A percentile compares a stretch with the other conserved stretches of the same genome.
Evolutionary conservation across 2,113 vertebrate genomes (phyloP).

Genomic region (Dasyornis broadbenti): DNA sequence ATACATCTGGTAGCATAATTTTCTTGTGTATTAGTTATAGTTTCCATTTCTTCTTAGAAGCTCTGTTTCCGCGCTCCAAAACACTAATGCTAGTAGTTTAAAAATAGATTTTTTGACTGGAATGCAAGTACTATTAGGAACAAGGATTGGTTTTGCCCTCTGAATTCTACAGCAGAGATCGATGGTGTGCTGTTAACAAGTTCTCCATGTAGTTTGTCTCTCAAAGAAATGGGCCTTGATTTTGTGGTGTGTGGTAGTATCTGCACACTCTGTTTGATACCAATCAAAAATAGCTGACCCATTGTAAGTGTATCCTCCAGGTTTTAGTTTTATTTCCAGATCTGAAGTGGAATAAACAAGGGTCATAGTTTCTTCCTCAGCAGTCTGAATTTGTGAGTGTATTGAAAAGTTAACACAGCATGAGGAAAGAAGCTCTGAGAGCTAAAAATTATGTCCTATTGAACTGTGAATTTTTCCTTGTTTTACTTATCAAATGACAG

Average conservation of each 20-base stretch:
- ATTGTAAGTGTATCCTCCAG: background rate
- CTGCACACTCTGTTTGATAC: background rate
- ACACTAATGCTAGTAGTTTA: background rate
- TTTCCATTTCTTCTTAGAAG: background rate
- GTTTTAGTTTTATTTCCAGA: background rate
- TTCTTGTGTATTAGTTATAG: background rate
- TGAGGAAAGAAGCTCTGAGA: background rate
- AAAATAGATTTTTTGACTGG: background rate
- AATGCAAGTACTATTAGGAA: background rate
- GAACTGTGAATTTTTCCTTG: background rate
- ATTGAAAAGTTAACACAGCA: background rate
- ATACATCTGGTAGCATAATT: background rate
- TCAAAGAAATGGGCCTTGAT: background rate
- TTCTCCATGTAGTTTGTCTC: background rate
- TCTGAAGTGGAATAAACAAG: background rate
- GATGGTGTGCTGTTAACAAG: background rate
- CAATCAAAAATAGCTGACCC: background rate
- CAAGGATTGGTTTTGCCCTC: background rate
- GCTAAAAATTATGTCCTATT: background rate
- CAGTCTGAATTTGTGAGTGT: background rate
- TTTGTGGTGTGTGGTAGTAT: background rate
- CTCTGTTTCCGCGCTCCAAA: background rate
- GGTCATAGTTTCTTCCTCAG: background rate
- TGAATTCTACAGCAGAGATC: background rate
- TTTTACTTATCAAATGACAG: background rate